Evolutionary conservation across 2,888 invertebrate genomes (phyloP).

Genomic region (Abscondita cerata): DNA sequence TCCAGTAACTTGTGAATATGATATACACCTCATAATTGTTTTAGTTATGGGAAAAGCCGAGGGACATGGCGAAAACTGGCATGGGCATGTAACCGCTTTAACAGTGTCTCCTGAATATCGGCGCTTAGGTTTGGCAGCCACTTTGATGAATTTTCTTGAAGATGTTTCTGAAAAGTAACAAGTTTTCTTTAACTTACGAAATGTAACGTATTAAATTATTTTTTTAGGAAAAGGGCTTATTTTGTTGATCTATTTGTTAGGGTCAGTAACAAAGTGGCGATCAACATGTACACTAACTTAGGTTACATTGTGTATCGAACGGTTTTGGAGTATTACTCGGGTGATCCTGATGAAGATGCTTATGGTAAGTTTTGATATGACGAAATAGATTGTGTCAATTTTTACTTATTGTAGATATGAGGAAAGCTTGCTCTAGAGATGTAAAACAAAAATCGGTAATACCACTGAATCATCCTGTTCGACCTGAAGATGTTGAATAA

Average conservation of each 20-base stretch:
- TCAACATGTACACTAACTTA: constrained; percentile 95
- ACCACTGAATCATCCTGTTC: constrained; percentile 91
- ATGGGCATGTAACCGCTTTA: constrained; percentile 98
- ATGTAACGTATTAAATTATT: neutral
- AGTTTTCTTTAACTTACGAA: neutral
- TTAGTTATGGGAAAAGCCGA: constrained; percentile 99
- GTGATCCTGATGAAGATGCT: constrained; percentile 98
- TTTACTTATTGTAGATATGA: constrained; percentile 82
- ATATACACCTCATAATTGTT: too few relatives aligned
- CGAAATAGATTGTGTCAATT: neutral
- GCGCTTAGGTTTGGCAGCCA: constrained; percentile 89
- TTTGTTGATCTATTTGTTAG: constrained; percentile 99
- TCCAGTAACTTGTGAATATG: too few relatives aligned
- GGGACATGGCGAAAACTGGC: constrained; percentile 95
- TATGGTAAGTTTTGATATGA: constrained; percentile 72
- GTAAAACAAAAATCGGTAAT: constrained; percentile 90
- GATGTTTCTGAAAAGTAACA: constrained; percentile 96
- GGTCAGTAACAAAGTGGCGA: constrained; percentile 96
- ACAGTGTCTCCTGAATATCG: constrained; percentile 96
- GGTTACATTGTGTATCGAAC: constrained; percentile 97
- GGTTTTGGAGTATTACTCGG: constrained; percentile 97
- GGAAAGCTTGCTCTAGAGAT: constrained; percentile 95
- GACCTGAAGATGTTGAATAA: constrained; percentile 92
- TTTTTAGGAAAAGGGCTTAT: constrained; percentile 88
- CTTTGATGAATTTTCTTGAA: constrained; percentile 93